phyloP scores from a whole-genome alignment of 2,888 invertebrate species.

The Galerucella pusilla region DNA sequence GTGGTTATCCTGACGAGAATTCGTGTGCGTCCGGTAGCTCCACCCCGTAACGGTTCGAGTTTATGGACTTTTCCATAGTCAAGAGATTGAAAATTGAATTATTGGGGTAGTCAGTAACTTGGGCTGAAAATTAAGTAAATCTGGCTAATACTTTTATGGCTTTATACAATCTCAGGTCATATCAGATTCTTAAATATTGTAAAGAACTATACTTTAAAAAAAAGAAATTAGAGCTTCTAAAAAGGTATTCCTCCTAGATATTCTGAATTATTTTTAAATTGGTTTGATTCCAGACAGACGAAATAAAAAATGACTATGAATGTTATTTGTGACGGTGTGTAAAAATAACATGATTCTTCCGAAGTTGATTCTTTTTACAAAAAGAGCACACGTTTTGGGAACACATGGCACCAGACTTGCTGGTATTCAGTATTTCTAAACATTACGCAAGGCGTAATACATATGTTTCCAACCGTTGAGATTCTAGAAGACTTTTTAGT shows the following conservation, averaged over 20 bases:
- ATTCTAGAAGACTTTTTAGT: neutral
- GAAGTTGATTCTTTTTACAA: slow-evolving; percentile 2
- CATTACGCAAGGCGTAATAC: neutral
- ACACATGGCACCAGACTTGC: slow-evolving; percentile 6
- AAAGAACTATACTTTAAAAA: too few relatives aligned
- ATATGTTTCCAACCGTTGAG: slow-evolving; percentile 1
- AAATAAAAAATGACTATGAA: neutral
- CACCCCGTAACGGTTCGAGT: too few relatives aligned
- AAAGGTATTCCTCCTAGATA: neutral
- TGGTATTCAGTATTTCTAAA: neutral
- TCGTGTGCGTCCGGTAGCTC: too few relatives aligned
- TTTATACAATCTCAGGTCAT: too few relatives aligned
- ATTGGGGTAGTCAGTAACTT: too few relatives aligned
- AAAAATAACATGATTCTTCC: slow-evolving; percentile 1
- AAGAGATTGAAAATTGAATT: too few relatives aligned
- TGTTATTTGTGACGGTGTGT: neutral
- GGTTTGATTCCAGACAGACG: neutral
- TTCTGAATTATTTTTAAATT: neutral
- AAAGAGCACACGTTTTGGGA: slow-evolving; percentile 2
- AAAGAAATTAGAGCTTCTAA: neutral
- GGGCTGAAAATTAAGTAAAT: too few relatives aligned
- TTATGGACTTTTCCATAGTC: too few relatives aligned
- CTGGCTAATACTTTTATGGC: too few relatives aligned
- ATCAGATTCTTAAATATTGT: too few relatives aligned
- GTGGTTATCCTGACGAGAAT: too few relatives aligned